Evolutionary conservation across 2,888 invertebrate species (phyloP).

Genomic region (Alitta virens): DNA sequence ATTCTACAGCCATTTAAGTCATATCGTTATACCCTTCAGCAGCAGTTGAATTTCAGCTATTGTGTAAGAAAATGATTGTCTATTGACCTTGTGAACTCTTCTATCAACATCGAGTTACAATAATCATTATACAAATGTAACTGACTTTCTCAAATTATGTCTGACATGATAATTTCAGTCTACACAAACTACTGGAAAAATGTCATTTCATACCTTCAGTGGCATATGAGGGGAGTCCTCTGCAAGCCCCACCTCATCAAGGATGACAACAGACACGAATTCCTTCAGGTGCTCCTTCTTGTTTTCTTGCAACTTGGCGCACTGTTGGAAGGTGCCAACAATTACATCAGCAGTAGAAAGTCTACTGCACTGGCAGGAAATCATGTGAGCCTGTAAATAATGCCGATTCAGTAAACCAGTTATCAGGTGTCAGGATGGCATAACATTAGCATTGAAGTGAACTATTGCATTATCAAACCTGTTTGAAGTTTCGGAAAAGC

Average conservation of each 20-base stretch:
- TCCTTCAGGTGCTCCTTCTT: constrained; percentile 36
- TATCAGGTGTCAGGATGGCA: too few species aligned
- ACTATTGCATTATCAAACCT: constrained; percentile 30
- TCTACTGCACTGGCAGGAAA: constrained; percentile 53
- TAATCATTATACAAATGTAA: too few species aligned
- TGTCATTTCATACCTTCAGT: constrained; percentile 45
- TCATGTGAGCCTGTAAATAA: constrained; percentile 42
- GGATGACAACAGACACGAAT: constrained; percentile 50
- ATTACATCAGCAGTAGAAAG: constrained; percentile 50
- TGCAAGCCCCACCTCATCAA: constrained; percentile 52
- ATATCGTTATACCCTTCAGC: too few species aligned
- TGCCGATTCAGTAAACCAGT: too few species aligned
- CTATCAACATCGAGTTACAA: too few species aligned
- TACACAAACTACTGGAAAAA: too few species aligned
- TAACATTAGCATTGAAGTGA: not conserved
- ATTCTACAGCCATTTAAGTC: too few species aligned
- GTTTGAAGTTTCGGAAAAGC: constrained; percentile 44
- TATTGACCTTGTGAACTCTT: too few species aligned
- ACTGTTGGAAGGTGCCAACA: constrained; percentile 45
- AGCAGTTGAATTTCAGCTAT: too few species aligned
- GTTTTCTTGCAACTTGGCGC: constrained; percentile 46
- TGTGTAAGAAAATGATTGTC: too few species aligned
- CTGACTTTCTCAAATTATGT: too few species aligned
- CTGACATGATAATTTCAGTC: too few species aligned
- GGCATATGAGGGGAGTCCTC: constrained; percentile 53